phyloP scores from a whole-genome alignment of 2,888 invertebrate species.

The Lasioglossum figueresi region DNA sequence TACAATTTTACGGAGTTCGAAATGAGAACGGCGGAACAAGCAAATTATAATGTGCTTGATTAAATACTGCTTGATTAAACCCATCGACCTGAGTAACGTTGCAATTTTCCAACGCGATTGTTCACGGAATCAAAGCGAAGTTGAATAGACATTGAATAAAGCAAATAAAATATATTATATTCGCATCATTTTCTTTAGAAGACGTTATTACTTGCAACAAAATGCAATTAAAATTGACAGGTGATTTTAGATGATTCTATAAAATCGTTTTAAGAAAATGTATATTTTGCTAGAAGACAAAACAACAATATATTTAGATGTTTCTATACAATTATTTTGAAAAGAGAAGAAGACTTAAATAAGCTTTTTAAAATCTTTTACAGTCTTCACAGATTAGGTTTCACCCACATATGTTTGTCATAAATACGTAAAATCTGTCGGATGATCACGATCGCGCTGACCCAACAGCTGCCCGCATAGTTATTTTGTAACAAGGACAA shows the following conservation, averaged over 20 bases:
- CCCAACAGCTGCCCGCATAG: background rate
- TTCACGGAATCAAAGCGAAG: background rate
- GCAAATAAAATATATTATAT: background rate
- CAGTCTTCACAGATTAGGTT: background rate
- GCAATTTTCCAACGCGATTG: background rate
- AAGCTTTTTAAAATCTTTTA: background rate
- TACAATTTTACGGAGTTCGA: background rate
- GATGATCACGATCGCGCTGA: background rate
- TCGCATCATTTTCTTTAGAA: background rate
- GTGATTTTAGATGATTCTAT: background rate
- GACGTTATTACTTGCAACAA: background rate
- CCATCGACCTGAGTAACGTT: background rate
- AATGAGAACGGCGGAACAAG: background rate
- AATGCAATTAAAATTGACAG: background rate
- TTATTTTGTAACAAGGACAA: background rate
- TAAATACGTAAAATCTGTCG: background rate
- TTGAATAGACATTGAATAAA: background rate
- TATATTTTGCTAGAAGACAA: background rate
- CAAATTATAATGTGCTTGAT: slow-evolving; percentile 6
- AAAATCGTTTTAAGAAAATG: background rate
- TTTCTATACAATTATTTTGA: no score
- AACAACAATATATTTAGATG: no score
- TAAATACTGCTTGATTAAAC: background rate
- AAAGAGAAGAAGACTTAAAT: background rate
- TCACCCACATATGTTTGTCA: background rate